These are phyloP conservation scores for Sialia sialis DNA, from an alignment of 2,113 vertebrate genomes.

Conservation along the genomic window DNA sequence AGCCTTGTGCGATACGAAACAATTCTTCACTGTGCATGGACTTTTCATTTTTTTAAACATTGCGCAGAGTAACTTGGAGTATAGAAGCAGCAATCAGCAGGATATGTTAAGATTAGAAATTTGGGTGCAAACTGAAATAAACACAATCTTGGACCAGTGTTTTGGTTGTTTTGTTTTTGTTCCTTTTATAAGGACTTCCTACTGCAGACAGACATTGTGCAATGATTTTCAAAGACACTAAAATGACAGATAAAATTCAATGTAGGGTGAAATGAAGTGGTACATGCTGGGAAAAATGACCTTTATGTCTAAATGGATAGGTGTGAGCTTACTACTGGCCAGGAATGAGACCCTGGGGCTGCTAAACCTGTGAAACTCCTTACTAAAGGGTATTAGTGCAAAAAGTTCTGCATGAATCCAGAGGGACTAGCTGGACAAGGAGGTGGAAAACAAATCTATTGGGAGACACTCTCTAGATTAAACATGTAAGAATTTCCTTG, in stretches of 20 bases:
- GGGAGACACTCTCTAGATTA: neutral
- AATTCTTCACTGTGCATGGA: neutral
- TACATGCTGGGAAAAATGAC: neutral
- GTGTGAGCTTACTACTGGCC: neutral
- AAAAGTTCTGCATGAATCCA: neutral
- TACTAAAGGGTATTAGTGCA: neutral
- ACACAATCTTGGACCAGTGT: fast-evolving
- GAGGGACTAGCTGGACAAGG: neutral
- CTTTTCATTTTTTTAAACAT: neutral
- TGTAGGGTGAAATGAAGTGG: neutral
- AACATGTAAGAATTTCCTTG: neutral
- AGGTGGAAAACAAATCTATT: neutral
- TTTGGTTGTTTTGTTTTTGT: neutral
- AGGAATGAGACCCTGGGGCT: neutral
- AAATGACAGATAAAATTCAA: neutral
- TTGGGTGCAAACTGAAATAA: neutral
- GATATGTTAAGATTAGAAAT: neutral
- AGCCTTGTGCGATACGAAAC: neutral
- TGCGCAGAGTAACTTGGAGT: neutral
- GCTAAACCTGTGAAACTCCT: neutral
- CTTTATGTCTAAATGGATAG: neutral
- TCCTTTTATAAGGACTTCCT: neutral
- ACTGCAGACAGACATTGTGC: neutral
- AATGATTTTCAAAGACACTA: neutral
- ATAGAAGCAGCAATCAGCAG: neutral